Base-by-base conservation (phyloP, 2,888 invertebrate species). In the Drosophila bunnanda region DNA sequence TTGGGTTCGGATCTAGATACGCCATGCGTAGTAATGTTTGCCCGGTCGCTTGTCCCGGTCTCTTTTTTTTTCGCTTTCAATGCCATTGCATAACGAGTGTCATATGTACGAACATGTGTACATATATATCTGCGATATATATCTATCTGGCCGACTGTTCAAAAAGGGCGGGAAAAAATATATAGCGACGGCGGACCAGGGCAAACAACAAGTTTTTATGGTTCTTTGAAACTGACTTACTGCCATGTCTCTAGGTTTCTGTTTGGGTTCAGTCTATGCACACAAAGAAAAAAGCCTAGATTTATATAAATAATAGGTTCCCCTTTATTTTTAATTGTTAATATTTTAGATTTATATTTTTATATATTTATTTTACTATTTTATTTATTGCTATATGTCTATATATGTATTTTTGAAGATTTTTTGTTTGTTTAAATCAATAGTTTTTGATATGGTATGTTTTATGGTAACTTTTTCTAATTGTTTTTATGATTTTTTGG, bases 121-220 rank as follows among this genome's bases (percentile, higher is more conserved):
- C n/a, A 15, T 38, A 36, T n/a, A 38, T 39, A 13, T 38, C 15
- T 34, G 34, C 52, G 38, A 68, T 38, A 46, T 41, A 66, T 70
- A 50, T 68, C 50, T 70, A 50, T 68, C 50, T 50, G 10, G 43
- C 39, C 17, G 69, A 46, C 57, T 70, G 46, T 58, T 68, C 32
- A 78, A 80, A 75, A 83, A 88, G 82, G 83, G 82, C 88, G 82
- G 82, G 88, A 83, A 82, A 84, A 73, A 32, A 34, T 22, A 20
- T 22, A 44, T 44, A 39, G 65, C 62, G 67, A 52, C 56, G 58
- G 53, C 67, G 64, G 64, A 57, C 65, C 75, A 69, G 71, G 56
- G 79, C 79, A 88, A 82, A 82, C 85, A 81, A 68, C 57, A 69
- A 57, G 60, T 71, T 77, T 71, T 81, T 81, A 84, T 69, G 67